Evolutionary conservation across 2,888 invertebrate genomes (phyloP), one percentile per base, ranked within the genome.

Genomic region (Mongoloraphidia duomilia): DNA sequence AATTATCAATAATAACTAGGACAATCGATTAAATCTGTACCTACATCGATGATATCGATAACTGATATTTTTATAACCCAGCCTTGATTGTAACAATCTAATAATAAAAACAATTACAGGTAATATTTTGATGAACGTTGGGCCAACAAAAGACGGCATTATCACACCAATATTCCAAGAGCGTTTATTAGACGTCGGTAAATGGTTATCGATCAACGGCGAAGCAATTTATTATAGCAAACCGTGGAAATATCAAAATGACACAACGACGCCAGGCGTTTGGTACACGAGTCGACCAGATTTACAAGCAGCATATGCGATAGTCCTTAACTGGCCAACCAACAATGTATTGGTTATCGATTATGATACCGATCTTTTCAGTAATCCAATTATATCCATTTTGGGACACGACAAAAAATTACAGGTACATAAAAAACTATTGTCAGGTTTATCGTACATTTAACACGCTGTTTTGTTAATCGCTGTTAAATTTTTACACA

Each of bases 91-190:
- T 26, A 26, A 26, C 26, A 26, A 26, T 26, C 26, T 1, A 6
- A 26, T 26, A 26, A 12, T 38, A 8, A 36, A 10, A 38, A 12
- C n/a, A 38, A 8, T 64, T 68, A 44, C 58, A 79, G 84, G 84
- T 1, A 90, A 90, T 62, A 71, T 82, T 13, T 65, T 89, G 12
- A 77, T 90, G 60, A 94, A 94, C 61, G 76, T 93, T 8, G 93
- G 94, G 0, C 93, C 94, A 12, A 89, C 91, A 0, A 86, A 84
- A 61, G 88, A 90, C 58, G 94, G 94, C 5, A 81, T 80, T 8
- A 92, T 95, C 54, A 65, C 76, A 4, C 86, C 89, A 0, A 84
- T 94, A 61, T 92, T 84, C 67, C 84, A 92, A 70, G 91, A 94
- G 61, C 75, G 93, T 41, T 70, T 94, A 0, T 65, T 77, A 10